phyloP scores from a whole-genome alignment of 2,888 invertebrate genomes.

The Diachrysia chrysitis region DNA sequence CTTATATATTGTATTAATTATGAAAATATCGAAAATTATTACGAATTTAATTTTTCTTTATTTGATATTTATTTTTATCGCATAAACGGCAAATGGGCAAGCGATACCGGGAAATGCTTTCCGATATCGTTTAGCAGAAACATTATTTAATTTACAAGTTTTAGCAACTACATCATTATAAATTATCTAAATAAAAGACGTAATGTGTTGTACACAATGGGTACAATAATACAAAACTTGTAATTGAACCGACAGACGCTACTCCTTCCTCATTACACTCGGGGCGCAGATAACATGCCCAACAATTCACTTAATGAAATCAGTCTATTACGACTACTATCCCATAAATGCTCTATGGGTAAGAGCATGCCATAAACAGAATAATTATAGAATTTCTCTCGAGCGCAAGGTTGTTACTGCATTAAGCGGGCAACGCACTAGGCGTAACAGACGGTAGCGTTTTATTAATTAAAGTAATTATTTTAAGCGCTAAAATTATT shows the following conservation, averaged over 20 bases:
- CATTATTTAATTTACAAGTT: no score
- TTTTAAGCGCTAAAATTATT: no score
- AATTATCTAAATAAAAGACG: no score
- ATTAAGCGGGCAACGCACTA: constrained; percentile 31
- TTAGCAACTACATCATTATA: no score
- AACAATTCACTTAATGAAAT: constrained; percentile 37
- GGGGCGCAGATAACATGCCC: not conserved
- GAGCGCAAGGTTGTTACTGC: constrained; percentile 55
- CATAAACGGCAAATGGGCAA: no score
- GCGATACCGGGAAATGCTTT: no score
- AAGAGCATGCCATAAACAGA: constrained; percentile 53
- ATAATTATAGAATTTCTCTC: constrained; percentile 66
- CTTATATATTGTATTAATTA: not conserved
- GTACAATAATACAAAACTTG: not conserved
- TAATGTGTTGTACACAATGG: not conserved
- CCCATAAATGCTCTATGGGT: constrained; percentile 35
- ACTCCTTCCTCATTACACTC: not conserved
- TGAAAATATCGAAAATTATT: not conserved
- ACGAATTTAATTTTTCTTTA: not conserved
- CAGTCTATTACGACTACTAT: constrained; percentile 16
- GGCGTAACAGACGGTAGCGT: not conserved
- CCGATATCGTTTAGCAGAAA: no score
- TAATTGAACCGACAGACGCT: not conserved
- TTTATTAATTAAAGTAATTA: not conserved
- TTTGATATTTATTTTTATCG: not conserved